Evolutionary conservation across 2,113 vertebrate genomes (phyloP), one percentile per base, ranked within the genome.

Genomic region (Salvator merianae): DNA sequence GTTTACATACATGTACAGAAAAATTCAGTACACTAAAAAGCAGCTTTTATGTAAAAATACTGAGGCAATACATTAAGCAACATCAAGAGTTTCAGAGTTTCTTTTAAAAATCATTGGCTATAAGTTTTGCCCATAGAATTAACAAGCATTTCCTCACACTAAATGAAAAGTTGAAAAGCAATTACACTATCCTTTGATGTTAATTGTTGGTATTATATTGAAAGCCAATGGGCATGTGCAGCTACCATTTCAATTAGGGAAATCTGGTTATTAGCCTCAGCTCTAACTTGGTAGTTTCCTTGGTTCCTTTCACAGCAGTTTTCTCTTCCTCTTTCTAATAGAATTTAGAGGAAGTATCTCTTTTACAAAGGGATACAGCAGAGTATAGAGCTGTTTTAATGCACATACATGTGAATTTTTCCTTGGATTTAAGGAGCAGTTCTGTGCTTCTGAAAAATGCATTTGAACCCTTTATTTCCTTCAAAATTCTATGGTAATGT

Each of bases 261-360:
- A 75, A 80, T 5, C 13, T 3, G 0, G 72, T 84, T 89, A 90
- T 72, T 63, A 63, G 36, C 38, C 91, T 93, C 65, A 87, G 84
- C 88, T 91, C 88, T 79, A 90, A 79, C 36, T 88, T 83, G 76
- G 72, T 90, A 81, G 86, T 84, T 88, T 91, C 83, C 68, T 34
- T 69, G 5, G 13, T 86, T 88, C 63, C 43, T 59, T 36, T n/a
- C 43, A 59, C 32, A 38, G 43, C 32, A 16, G 90, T 84, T 53
- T 85, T 77, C 62, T 68, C 90, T 59, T 71, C 84, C 87, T 77
- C 63, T 86, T 10, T 9, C 26, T 79, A 86, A 94, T 92, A 91
- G 86, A 87, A 55, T 90, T 89, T 88, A 89, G 69, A 79, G 32
- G 89, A 87, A 74, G 82, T 89, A 91, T 65, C n/a, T 74, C 16